Percentiles rank a stretch among this genome's conserved stretches.
Evolutionary conservation across 2,888 invertebrate genomes (phyloP).

Genomic region (Conops quadrifasciatus): DNA sequence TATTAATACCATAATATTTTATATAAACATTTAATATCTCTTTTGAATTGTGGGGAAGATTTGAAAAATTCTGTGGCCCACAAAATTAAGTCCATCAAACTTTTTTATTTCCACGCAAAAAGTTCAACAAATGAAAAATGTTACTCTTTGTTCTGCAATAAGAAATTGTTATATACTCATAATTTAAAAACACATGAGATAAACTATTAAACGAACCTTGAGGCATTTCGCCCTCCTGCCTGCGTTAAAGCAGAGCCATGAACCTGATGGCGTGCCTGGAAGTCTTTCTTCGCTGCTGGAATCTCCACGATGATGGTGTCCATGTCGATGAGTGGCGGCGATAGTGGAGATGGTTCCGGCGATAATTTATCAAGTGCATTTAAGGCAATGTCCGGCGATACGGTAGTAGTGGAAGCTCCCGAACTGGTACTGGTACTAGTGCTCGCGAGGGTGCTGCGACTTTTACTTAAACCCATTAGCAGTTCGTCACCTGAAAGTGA

Average conservation of each 20-base stretch:
- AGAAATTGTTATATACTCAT: neutral
- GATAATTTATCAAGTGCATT: neutral
- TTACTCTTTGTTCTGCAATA: conserved; percentile 41
- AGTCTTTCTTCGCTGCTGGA: conserved; percentile 34
- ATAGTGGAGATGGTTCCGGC: neutral
- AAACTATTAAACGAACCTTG: conserved; percentile 15
- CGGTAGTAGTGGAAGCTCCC: neutral
- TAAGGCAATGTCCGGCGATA: conserved; percentile 25
- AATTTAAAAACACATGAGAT: neutral
- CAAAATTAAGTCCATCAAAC: neutral
- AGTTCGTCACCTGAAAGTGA: conserved; percentile 44
- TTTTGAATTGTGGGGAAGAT: neutral
- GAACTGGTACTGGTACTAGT: neutral
- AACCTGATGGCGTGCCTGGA: conserved; percentile 39
- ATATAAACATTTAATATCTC: neutral
- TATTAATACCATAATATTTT: neutral
- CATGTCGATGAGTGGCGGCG: neutral
- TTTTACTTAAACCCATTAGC: conserved; percentile 36
- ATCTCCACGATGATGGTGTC: conserved; percentile 40
- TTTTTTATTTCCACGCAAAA: conserved; percentile 36
- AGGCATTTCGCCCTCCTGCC: too few relatives aligned
- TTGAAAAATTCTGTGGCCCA: neutral
- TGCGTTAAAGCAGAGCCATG: conserved; percentile 21
- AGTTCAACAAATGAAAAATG: conserved; percentile 41
- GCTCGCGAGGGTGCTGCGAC: neutral